These are phyloP conservation scores for Festucalex cinctus DNA, from an alignment of 2,113 vertebrate genomes.

Conservation along the genomic window DNA sequence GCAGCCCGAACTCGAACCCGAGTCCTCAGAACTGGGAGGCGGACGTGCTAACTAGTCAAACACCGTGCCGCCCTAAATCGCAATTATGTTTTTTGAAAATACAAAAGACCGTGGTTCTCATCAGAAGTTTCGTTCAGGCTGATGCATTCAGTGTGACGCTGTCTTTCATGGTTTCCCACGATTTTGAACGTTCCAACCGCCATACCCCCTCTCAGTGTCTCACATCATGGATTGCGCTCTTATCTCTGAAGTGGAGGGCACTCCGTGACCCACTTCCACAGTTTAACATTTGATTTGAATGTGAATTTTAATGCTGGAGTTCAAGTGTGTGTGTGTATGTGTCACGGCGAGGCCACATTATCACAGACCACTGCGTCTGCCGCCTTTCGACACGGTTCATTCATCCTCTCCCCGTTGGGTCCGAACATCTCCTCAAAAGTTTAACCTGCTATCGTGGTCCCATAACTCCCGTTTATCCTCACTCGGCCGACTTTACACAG, in stretches of 20 bases:
- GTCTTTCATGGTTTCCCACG: not conserved
- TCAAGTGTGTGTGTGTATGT: not conserved
- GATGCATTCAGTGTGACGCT: not conserved
- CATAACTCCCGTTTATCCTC: not conserved
- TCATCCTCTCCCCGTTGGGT: not conserved
- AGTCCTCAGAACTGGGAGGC: too few relatives aligned
- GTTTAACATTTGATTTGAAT: constrained; percentile 8
- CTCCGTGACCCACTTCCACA: constrained; percentile 1
- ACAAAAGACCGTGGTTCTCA: too few relatives aligned
- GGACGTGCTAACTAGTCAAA: too few relatives aligned
- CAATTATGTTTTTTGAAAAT: too few relatives aligned
- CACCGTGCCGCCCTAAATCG: too few relatives aligned
- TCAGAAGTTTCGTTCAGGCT: too few relatives aligned
- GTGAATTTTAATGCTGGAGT: not conserved
- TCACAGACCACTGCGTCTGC: constrained; percentile 7
- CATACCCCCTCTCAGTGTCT: not conserved
- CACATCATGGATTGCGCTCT: not conserved
- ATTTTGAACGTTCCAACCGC: too few relatives aligned
- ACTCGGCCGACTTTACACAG: not conserved
- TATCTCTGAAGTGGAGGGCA: not conserved
- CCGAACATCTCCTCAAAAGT: not conserved
- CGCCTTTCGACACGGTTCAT: not conserved
- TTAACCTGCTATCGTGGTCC: not conserved
- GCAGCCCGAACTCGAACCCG: too few relatives aligned
- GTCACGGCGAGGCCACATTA: not conserved